phyloP scores from a whole-genome alignment of 2,797 vertebrate genomes.

The Sebastes steindachneri region DNA sequence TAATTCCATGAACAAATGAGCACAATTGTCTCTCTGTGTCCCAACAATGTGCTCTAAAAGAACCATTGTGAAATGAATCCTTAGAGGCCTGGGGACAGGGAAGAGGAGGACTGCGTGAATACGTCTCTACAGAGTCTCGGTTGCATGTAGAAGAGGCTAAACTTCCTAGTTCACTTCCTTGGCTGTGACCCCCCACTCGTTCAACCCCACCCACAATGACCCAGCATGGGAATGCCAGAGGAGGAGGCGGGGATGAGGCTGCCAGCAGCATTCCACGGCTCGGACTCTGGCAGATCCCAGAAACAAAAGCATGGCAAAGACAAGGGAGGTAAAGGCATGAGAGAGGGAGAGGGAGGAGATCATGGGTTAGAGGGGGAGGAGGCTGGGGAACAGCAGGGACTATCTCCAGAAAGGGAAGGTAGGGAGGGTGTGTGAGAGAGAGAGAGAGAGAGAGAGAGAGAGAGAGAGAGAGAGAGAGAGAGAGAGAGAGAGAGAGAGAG shows the following conservation, averaged over 20 bases:
- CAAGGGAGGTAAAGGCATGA: constrained; percentile 36
- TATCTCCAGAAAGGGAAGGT: constrained; percentile 20
- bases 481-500: too few species aligned
- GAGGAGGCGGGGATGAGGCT: constrained; percentile 43
- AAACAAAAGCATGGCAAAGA: constrained; percentile 61
- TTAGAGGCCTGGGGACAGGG: constrained; percentile 1
- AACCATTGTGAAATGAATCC: constrained; percentile 33
- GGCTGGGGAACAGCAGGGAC: not conserved
- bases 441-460: not conserved
- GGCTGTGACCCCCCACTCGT: constrained; percentile 69
- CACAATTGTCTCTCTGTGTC: not conserved
- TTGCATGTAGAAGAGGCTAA: constrained; percentile 57
- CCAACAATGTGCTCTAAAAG: not conserved
- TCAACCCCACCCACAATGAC: constrained; percentile 81
- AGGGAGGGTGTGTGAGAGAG: not conserved
- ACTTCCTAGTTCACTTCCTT: constrained; percentile 86
- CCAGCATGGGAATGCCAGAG: constrained; percentile 73
- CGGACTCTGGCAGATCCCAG: constrained; percentile 56
- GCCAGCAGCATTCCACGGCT: constrained; percentile 76
- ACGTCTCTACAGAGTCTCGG: constrained; percentile 21
- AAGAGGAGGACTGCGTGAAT: constrained; percentile 37
- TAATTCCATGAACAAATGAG: not conserved
- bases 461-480: not conserved
- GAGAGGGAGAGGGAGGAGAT: constrained; percentile 22
- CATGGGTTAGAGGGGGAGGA: constrained; percentile 20